These are phyloP conservation scores for Ophion costatus DNA, from an alignment of 2,888 invertebrate species.

Conservation along the genomic window DNA sequence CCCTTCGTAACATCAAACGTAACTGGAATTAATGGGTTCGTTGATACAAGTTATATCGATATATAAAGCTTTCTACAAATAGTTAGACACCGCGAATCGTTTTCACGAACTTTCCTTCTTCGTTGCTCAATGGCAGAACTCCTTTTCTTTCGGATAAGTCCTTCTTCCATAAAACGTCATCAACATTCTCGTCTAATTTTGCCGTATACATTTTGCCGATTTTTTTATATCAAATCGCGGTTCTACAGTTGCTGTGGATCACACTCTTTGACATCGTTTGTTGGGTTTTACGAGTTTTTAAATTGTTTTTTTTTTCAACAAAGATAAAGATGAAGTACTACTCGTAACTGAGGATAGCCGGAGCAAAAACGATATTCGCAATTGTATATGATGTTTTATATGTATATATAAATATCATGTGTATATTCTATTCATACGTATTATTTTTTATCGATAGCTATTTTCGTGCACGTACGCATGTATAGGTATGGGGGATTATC, in stretches of 20 bases:
- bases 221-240: conserved; percentile 66
- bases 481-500: conserved; percentile 59
- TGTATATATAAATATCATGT: conserved; percentile 33
- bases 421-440: conserved; percentile 48
- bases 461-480: conserved; percentile 66
- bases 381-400: conserved; percentile 58
- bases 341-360: conserved; percentile 72
- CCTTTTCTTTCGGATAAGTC: conserved; percentile 67
- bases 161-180: conserved; percentile 51
- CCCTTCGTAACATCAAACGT: conserved; percentile 79
- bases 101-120: conserved; percentile 66
- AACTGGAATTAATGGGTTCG: conserved; percentile 76
- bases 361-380: conserved; percentile 70
- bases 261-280: conserved; percentile 76
- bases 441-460: conserved; percentile 64
- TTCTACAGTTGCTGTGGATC: conserved; percentile 76
- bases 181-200: conserved; percentile 66
- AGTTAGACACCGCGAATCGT: conserved; percentile 74
- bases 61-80: conserved; percentile 81
- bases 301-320: conserved; percentile 58
- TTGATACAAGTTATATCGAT: conserved; percentile 70
- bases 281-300: conserved; percentile 55
- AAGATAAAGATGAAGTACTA: conserved; percentile 69
- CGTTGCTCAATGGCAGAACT: conserved; percentile 63
- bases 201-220: conserved; percentile 81